Evolutionary conservation across 2,888 invertebrate species (phyloP).

Genomic region (Cosmopolites sordidus): DNA sequence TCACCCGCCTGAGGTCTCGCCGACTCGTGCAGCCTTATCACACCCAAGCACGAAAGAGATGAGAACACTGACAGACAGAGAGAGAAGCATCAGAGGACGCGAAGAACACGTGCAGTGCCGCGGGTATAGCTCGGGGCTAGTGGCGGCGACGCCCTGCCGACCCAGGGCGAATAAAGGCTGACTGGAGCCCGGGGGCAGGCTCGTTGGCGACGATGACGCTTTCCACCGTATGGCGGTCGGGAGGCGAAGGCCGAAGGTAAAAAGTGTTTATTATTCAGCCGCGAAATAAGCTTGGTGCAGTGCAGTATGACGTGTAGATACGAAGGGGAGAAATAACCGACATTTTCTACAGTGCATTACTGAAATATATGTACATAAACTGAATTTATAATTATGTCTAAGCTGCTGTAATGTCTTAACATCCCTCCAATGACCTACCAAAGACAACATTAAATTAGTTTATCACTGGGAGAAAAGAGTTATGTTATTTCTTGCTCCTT

Average conservation of each 20-base stretch:
- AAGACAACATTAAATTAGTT: no score
- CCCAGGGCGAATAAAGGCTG: not conserved
- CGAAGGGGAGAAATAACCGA: no score
- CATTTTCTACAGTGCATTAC: no score
- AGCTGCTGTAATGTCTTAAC: no score
- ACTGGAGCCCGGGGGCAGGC: constrained; percentile 5
- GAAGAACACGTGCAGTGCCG: constrained; percentile 8
- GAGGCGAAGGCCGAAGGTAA: constrained; percentile 1
- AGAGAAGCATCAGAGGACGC: not conserved
- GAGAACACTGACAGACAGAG: not conserved
- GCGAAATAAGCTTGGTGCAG: not conserved
- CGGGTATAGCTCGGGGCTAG: constrained; percentile 1
- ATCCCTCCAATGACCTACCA: no score
- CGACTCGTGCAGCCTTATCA: constrained; percentile 9
- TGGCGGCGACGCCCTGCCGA: constrained; percentile 6
- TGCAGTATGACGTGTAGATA: not conserved
- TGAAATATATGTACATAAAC: no score
- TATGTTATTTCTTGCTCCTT: no score
- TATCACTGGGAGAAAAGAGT: no score
- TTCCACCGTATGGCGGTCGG: not conserved
- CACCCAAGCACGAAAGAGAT: constrained; percentile 7
- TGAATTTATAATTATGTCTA: no score
- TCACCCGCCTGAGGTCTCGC: constrained; percentile 4
- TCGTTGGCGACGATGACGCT: constrained; percentile 9
- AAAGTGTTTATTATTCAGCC: not conserved